phyloP scores from a whole-genome alignment of 2,113 vertebrate species.

The Hippoglossus stenolepis region DNA sequence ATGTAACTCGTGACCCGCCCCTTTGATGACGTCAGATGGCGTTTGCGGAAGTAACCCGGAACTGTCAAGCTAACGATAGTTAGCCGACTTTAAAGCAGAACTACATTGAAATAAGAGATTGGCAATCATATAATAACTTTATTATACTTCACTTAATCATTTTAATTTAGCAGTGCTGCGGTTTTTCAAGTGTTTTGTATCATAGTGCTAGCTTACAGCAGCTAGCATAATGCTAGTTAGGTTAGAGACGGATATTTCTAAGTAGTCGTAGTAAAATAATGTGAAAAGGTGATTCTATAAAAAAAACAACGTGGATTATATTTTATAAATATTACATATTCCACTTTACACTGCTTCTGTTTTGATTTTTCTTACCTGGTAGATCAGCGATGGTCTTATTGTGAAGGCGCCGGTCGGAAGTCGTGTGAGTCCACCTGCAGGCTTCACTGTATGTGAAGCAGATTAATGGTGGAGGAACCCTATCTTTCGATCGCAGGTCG shows the following conservation, averaged over 20 bases:
- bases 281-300: too few relatives aligned
- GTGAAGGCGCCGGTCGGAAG: constrained; percentile 11
- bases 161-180: too few relatives aligned
- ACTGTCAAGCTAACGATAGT: not conserved
- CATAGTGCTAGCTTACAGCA: too few relatives aligned
- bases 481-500: not conserved
- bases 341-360: fast-evolving
- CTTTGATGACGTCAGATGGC: not conserved
- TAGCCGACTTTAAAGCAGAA: not conserved
- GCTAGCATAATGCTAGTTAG: too few relatives aligned
- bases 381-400: not conserved
- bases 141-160: too few relatives aligned
- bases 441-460: not conserved
- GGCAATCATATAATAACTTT: not conserved
- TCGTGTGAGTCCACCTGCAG: fast-evolving
- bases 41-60: constrained; percentile 40
- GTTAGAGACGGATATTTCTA: too few relatives aligned
- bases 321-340: not conserved
- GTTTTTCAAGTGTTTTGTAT: too few relatives aligned
- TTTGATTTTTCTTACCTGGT: not conserved
- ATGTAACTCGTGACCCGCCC: not conserved
- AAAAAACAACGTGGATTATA: not conserved
- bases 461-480: not conserved
- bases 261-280: too few relatives aligned
- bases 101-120: not conserved